A percentile compares a stretch with the other conserved stretches of the same genome.
Evolutionary conservation across 1,140 invertebrate genomes (phyloP).

Genomic region (Drosophila biarmipes): DNA sequence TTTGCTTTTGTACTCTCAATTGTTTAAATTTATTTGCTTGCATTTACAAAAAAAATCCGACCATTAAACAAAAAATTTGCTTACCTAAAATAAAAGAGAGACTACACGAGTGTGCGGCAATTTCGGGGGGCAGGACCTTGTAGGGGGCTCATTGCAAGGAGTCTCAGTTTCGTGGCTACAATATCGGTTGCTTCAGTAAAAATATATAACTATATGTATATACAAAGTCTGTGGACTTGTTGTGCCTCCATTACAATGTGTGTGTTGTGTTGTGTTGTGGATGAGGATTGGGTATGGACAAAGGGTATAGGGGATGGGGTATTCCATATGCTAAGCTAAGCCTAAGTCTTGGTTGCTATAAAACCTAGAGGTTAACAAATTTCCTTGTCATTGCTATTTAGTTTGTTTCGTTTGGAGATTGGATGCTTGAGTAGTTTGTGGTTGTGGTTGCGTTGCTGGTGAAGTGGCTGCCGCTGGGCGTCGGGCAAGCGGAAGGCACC

Average conservation of each 20-base stretch:
- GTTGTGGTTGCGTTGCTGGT: slow-evolving; percentile 7
- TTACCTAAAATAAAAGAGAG: slow-evolving; percentile 21
- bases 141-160: slow-evolving; percentile 2
- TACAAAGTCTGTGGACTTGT: slow-evolving; percentile 35
- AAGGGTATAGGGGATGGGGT: not conserved
- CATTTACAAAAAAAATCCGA: slow-evolving; percentile 31
- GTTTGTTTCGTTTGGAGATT: slow-evolving; percentile 23
- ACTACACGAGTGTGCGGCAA: slow-evolving; percentile 21
- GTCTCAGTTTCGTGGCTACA: slow-evolving; percentile 10
- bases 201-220: slow-evolving; percentile 56
- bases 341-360: slow-evolving; percentile 62
- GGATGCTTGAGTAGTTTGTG: slow-evolving; percentile 24
- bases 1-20: slow-evolving; percentile 12
- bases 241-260: slow-evolving; percentile 33
- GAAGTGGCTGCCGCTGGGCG: slow-evolving; percentile 1
- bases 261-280: not conserved
- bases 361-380: slow-evolving; percentile 51
- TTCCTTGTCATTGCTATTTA: slow-evolving; percentile 38
- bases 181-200: slow-evolving; percentile 36
- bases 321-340: slow-evolving; percentile 55
- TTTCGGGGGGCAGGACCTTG: not conserved
- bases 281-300: not conserved
- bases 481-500: slow-evolving; percentile 9
- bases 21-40: slow-evolving; percentile 20
- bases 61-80: slow-evolving; percentile 58